Conservation (phyloP, 2,797 vertebrate species). For the Phalanger gymnotis region DNA sequence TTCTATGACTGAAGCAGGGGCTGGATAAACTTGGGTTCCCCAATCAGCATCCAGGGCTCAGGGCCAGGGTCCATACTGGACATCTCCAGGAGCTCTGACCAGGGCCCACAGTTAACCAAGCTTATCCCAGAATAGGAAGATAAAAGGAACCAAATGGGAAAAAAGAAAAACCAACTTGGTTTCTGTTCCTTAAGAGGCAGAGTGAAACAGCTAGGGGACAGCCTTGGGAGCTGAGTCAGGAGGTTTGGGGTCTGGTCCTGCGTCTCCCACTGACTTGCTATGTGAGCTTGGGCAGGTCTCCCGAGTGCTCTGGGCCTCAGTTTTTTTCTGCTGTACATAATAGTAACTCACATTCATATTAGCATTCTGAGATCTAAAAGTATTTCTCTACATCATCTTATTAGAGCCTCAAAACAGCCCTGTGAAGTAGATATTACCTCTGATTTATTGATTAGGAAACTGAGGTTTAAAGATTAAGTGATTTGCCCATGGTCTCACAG, state of each 20-base stretch:
- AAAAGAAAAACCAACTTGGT: background rate
- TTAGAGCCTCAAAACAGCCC: background rate
- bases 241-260: slow-evolving; percentile 2
- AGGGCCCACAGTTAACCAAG: background rate
- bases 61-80: slow-evolving; percentile 3
- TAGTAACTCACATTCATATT: background rate
- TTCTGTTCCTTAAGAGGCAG: slow-evolving; percentile 6
- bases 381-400: background rate
- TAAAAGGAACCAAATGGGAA: slow-evolving; percentile 38
- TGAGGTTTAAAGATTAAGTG: background rate
- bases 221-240: background rate
- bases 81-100: background rate
- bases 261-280: slow-evolving; percentile 15
- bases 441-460: background rate
- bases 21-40: background rate
- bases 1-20: background rate
- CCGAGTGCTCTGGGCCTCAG: background rate
- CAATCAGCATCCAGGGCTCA: background rate
- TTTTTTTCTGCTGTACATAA: background rate
- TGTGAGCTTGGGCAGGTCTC: background rate
- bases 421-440: background rate
- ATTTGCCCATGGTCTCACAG: background rate
- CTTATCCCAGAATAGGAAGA: slow-evolving; percentile 22
- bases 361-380: background rate
- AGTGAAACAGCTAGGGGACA: background rate